These are phyloP conservation scores for Stegostoma tigrinum DNA, from an alignment of 2,113 vertebrate species.

Conservation along the genomic window DNA sequence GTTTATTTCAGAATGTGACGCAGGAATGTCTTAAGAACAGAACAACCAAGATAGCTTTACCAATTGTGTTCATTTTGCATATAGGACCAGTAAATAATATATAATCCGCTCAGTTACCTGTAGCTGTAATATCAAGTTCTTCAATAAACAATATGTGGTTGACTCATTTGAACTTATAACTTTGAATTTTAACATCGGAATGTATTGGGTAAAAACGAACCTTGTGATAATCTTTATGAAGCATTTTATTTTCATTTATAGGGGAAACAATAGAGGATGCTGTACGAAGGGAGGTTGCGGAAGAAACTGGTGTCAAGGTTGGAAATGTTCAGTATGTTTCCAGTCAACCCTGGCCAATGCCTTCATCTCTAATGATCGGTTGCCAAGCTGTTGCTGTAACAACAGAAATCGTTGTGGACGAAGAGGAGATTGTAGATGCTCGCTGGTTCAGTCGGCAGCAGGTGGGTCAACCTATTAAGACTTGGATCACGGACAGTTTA, in stretches of 20 bases:
- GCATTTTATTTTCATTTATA: slow-evolving; percentile 45
- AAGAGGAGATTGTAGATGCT: slow-evolving; percentile 89
- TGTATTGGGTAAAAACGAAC: neutral
- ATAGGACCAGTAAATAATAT: neutral
- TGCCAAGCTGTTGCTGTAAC: slow-evolving; percentile 78
- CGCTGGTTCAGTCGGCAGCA: slow-evolving; percentile 85
- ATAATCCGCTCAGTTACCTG: neutral
- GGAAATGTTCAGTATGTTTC: slow-evolving; percentile 78
- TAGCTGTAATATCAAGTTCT: neutral
- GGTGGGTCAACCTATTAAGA: slow-evolving; percentile 61
- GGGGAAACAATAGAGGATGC: slow-evolving; percentile 84
- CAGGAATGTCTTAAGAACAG: neutral
- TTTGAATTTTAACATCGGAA: neutral
- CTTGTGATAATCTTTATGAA: neutral
- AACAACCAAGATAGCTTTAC: neutral
- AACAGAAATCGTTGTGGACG: slow-evolving; percentile 81
- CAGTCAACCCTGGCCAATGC: slow-evolving; percentile 93
- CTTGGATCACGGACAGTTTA: slow-evolving; percentile 47
- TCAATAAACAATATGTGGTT: neutral
- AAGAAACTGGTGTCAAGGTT: slow-evolving; percentile 80
- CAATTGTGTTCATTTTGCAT: neutral
- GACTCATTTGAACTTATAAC: neutral
- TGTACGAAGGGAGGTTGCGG: slow-evolving; percentile 83
- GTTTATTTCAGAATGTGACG: neutral
- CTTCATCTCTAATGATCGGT: slow-evolving; percentile 89